These are phyloP conservation scores for Epinotia demarniana DNA, from an alignment of 2,888 invertebrate species.

Conservation along the genomic window DNA sequence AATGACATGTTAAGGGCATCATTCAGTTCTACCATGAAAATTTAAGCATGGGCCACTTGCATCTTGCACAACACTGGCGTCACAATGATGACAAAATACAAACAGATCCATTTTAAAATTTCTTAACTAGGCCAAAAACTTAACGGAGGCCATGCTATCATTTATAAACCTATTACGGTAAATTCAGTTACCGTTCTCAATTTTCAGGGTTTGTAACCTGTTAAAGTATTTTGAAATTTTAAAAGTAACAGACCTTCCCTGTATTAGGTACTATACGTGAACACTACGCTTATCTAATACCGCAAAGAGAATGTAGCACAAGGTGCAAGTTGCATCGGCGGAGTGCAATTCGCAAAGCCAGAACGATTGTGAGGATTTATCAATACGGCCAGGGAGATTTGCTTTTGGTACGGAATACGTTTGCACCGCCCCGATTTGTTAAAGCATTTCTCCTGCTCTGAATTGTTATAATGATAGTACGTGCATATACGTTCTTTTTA, in stretches of 20 bases:
- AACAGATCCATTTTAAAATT: too few species aligned
- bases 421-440: constrained; percentile 43
- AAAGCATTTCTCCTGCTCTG: constrained; percentile 9
- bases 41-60: too few species aligned
- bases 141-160: too few species aligned
- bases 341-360: constrained; percentile 73
- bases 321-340: constrained; percentile 67
- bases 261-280: neutral
- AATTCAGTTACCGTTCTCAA: too few species aligned
- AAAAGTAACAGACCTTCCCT: neutral
- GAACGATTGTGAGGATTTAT: constrained; percentile 78
- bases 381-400: constrained; percentile 69
- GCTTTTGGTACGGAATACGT: constrained; percentile 56
- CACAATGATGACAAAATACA: too few species aligned
- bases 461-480: constrained; percentile 8
- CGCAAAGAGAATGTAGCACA: constrained; percentile 68
- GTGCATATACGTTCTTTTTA: neutral
- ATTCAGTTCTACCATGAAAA: neutral
- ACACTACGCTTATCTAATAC: constrained; percentile 54
- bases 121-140: too few species aligned
- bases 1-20: too few species aligned
- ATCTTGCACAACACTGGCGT: too few species aligned
- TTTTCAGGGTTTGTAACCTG: too few species aligned
- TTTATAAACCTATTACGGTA: too few species aligned
- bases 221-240: neutral